Base-by-base conservation (phyloP, 2,113 vertebrate genomes). In the Nothocercus julius region DNA sequence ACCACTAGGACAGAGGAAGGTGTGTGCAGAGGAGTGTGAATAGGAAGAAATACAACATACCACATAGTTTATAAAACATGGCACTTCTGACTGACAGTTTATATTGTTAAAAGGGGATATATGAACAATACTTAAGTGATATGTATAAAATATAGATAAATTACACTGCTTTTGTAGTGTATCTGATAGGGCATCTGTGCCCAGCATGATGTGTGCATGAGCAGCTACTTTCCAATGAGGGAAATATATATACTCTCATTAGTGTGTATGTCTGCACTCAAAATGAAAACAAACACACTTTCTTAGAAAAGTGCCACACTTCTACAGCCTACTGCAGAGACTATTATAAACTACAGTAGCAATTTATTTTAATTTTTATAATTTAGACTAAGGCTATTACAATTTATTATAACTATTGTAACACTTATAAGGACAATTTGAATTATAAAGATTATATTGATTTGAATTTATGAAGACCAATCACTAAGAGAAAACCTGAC, bases 231-330 rank as follows among this genome's bases (percentile, higher is more conserved):
- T 82, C 74, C 47, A 68, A 64, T n/a, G 49, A 73, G 89, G 82
- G 49, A 49, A 49, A 21, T 47, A 22, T 49, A 49, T 49, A 36
- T 49, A 38, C n/a, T 80, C 47, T 95, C 80, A 32, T 87, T 67
- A 47, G n/a, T 54, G 63, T 89, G 63, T 89, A 77, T 40, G 30
- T 59, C 73, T 85, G 27, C 75, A 63, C 28, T 83, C 44, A 83
- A 77, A 94, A 91, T 78, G 85, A 89, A 82, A 89, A 62, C 53
- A 87, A 92, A 63, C 21, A 56, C 16, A 58, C 91, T 87, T 95
- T 76, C 58, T 83, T 85, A 40, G 36, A 85, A 45, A 94, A 94
- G 79, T 77, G 54, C 11, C 40, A 77, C 15, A 16, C 19, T 90
- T 82, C 16, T 49, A 51, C 36, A 3, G 6, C 62, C 63, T 92